phyloP scores from a whole-genome alignment of 2,113 vertebrate genomes.

The Sus scrofa region DNA sequence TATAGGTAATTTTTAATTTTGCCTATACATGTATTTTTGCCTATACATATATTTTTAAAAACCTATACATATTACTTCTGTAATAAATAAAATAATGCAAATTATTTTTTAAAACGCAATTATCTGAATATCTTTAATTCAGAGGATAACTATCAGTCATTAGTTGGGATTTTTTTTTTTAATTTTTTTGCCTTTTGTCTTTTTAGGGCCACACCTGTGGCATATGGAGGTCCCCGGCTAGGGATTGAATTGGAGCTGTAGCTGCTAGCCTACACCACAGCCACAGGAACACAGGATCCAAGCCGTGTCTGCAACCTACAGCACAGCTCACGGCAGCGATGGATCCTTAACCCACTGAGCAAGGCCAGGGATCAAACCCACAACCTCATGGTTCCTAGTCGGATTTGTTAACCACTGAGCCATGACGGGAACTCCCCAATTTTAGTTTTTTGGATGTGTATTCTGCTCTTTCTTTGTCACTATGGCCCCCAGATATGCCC shows the following conservation, averaged over 20 bases:
- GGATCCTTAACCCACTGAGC: no score
- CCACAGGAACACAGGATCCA: no score
- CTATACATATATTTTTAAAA: neutral
- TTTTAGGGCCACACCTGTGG: no score
- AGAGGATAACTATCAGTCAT: neutral
- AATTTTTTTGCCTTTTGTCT: no score
- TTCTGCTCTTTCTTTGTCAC: neutral
- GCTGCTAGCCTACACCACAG: no score
- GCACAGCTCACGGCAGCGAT: no score
- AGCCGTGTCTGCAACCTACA: no score
- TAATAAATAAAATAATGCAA: neutral
- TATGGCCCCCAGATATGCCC: neutral
- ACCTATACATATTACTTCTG: neutral
- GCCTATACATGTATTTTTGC: neutral
- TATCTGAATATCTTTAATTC: neutral
- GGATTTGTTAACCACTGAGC: neutral
- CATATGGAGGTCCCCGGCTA: no score
- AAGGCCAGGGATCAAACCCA: no score
- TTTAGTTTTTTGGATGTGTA: neutral
- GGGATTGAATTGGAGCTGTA: no score
- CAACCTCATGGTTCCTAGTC: no score
- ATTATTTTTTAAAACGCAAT: neutral
- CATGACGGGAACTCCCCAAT: neutral
- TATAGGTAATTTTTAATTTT: neutral
- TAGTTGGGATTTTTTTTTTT: neutral